A percentile compares a stretch with the other conserved stretches of the same genome.
Conservation (phyloP, 2,113 vertebrate genomes). For the Peucedramus taeniatus region DNA sequence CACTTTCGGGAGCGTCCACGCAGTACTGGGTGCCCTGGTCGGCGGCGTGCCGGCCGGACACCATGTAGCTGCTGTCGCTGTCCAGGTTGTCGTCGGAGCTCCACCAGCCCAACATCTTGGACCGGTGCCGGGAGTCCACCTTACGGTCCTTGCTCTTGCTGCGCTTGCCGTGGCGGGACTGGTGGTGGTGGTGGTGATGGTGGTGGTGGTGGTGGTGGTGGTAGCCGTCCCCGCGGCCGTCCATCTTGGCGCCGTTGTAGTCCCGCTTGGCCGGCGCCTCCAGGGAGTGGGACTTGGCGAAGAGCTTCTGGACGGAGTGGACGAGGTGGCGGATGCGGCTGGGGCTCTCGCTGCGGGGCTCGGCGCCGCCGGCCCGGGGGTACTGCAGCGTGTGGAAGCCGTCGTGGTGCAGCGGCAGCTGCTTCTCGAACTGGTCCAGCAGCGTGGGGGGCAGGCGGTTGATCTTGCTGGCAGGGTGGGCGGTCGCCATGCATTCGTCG, state of each 20-base stretch:
- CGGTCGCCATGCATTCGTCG: slow-evolving; percentile 88
- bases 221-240: slow-evolving; percentile 83
- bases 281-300: slow-evolving; percentile 97
- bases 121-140: slow-evolving; percentile 85
- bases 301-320: slow-evolving; percentile 97
- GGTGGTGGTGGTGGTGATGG: slow-evolving; percentile 88
- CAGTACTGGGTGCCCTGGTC: slow-evolving; percentile 79
- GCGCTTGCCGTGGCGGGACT: slow-evolving; percentile 85
- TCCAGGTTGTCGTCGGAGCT: slow-evolving; percentile 98
- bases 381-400: slow-evolving; percentile 98
- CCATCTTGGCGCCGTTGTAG: slow-evolving; percentile 88
- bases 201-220: slow-evolving; percentile 83
- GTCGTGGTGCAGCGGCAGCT: slow-evolving; percentile 94
- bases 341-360: slow-evolving; percentile 93
- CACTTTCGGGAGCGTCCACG: slow-evolving; percentile 90
- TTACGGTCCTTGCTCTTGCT: slow-evolving; percentile 88
- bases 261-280: slow-evolving; percentile 93
- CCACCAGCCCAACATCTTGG: slow-evolving; percentile 95
- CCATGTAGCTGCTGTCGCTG: slow-evolving; percentile 95
- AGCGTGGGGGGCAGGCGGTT: slow-evolving; percentile 91
- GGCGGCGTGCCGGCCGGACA: slow-evolving; percentile 72
- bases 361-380: slow-evolving; percentile 85
- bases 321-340: slow-evolving; percentile 97
- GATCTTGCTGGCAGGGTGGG: slow-evolving; percentile 85
- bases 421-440: slow-evolving; percentile 97